Evolutionary conservation across 2,888 invertebrate genomes (phyloP).

Genomic region (Cancer borealis): DNA sequence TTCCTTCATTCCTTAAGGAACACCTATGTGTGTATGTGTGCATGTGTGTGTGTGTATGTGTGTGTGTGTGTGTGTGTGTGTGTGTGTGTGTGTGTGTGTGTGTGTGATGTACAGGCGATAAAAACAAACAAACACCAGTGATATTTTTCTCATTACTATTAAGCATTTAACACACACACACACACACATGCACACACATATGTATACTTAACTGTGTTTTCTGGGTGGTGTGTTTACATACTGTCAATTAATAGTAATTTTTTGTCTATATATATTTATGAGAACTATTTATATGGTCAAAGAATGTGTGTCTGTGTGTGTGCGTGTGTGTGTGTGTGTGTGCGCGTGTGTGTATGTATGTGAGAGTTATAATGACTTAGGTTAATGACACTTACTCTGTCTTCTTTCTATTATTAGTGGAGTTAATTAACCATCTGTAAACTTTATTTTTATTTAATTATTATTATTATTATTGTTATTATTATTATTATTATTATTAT

Average conservation of each 20-base stretch:
- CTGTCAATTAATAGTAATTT: background rate
- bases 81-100: background rate
- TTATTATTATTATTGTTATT: background rate
- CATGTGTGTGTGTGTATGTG: background rate
- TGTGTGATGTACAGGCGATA: background rate
- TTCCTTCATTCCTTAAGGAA: too few relatives aligned
- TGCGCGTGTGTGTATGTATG: background rate
- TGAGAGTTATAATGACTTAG: background rate
- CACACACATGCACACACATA: constrained; percentile 26
- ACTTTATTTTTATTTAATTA: background rate
- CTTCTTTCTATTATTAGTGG: background rate
- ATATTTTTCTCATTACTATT: background rate
- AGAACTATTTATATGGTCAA: constrained; percentile 15
- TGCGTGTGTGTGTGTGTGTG: too few relatives aligned
- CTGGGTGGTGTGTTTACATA: background rate
- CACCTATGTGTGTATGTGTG: background rate
- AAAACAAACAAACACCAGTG: background rate
- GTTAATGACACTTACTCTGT: background rate
- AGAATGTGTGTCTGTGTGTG: background rate
- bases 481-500: background rate
- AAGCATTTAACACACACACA: background rate
- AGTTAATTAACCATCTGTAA: too few relatives aligned
- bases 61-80: background rate
- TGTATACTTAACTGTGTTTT: background rate
- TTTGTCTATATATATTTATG: constrained; percentile 4